Conservation (phyloP, 1,140 invertebrate species). For the Pogonomyrmex barbatus region DNA sequence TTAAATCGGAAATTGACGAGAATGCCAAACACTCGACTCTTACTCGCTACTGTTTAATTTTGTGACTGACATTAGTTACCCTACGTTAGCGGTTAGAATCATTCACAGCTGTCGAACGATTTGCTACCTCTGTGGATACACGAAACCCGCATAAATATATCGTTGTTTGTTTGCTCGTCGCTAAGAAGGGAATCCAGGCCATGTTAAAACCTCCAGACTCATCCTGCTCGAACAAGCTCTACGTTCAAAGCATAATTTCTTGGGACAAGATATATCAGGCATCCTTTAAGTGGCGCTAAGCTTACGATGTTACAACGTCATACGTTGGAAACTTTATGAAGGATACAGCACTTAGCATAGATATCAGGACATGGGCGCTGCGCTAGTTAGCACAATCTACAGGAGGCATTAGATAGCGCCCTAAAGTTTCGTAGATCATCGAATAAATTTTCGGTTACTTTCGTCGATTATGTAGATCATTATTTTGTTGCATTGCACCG, state of each 20-base stretch:
- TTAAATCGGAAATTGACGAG: neutral
- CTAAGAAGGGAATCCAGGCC: slow-evolving; percentile 61
- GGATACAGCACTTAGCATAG: slow-evolving; percentile 59
- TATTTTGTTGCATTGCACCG: neutral
- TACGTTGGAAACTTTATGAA: slow-evolving; percentile 61
- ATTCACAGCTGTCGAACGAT: slow-evolving; percentile 58
- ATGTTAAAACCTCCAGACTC: slow-evolving; percentile 7
- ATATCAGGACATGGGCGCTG: neutral
- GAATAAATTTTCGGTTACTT: slow-evolving; percentile 48
- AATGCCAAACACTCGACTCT: neutral
- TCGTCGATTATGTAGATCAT: slow-evolving; percentile 29
- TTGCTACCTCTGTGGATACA: slow-evolving; percentile 15
- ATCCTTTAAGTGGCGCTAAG: slow-evolving; percentile 65
- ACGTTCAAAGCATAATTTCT: slow-evolving; percentile 56
- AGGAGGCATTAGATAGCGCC: slow-evolving; percentile 29
- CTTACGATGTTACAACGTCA: slow-evolving; percentile 51
- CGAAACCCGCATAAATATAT: slow-evolving; percentile 71
- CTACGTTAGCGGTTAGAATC: slow-evolving; percentile 38
- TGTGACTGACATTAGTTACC: slow-evolving; percentile 61
- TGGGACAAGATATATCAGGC: slow-evolving; percentile 61
- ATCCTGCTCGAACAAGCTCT: slow-evolving; percentile 53
- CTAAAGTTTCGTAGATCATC: slow-evolving; percentile 34
- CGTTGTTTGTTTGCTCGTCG: slow-evolving; percentile 66
- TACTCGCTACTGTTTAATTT: slow-evolving; percentile 60
- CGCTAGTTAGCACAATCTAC: slow-evolving; percentile 53